phyloP scores from a whole-genome alignment of 2,797 vertebrate species.

The Smutsia temminckii region DNA sequence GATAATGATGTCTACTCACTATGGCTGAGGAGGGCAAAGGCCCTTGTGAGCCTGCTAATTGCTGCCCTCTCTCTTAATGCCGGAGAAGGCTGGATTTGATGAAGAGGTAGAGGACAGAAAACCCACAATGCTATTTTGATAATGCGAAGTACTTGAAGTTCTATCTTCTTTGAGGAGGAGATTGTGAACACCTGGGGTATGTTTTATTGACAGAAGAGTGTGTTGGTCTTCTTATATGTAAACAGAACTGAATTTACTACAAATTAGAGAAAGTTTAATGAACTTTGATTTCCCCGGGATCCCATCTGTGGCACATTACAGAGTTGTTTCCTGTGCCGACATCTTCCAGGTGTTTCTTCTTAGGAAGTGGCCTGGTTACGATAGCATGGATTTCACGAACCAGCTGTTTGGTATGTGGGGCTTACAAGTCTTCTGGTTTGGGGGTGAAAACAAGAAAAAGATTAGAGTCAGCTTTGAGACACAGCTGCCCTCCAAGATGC shows the following conservation, averaged over 20 bases:
- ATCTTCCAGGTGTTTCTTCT: slow-evolving; percentile 23
- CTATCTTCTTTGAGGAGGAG: background rate
- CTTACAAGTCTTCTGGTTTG: background rate
- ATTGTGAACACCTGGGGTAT: background rate
- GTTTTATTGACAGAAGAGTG: background rate
- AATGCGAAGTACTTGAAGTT: background rate
- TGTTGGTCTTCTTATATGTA: background rate
- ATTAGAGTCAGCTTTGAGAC: background rate
- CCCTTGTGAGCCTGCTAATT: background rate
- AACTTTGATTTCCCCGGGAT: background rate
- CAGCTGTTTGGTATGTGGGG: background rate
- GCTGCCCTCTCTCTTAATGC: background rate
- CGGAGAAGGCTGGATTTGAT: background rate
- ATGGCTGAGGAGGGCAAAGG: background rate
- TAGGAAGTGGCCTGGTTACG: background rate
- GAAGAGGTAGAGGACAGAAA: background rate
- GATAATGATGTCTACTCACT: background rate
- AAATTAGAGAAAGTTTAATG: background rate
- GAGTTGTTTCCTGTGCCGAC: background rate
- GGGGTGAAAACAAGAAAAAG: background rate
- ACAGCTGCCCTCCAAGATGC: background rate
- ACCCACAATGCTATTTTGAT: background rate
- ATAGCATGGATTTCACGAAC: background rate
- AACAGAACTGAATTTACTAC: background rate
- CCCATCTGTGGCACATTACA: background rate